phyloP scores from a whole-genome alignment of 2,113 vertebrate genomes.

The Gymnocephalus cernua region DNA sequence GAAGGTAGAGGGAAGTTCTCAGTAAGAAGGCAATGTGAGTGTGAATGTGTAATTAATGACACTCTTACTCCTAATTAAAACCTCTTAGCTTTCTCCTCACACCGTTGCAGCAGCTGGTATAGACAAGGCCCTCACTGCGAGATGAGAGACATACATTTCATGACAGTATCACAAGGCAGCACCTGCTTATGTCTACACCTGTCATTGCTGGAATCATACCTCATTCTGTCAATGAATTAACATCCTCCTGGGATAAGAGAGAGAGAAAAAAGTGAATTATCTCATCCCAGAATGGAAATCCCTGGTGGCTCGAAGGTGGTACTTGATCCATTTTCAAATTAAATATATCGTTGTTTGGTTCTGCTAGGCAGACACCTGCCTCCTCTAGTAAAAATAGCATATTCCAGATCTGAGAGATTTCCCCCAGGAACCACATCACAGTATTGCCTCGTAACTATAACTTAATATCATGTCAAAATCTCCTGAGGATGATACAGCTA shows the following conservation, averaged over 20 bases:
- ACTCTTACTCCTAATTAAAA: conserved; percentile 96
- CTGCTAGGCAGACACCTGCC: conserved; percentile 88
- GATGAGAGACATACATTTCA: conserved; percentile 91
- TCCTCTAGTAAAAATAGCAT: conserved; percentile 87
- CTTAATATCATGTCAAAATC: conserved; percentile 93
- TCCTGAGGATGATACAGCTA: conserved; percentile 89
- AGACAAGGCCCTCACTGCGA: conserved; percentile 82
- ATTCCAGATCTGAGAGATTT: conserved; percentile 89
- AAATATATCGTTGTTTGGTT: conserved; percentile 92
- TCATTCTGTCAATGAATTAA: conserved; percentile 95
- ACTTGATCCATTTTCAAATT: conserved; percentile 89
- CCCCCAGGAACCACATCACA: conserved; percentile 88
- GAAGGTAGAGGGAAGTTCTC: conserved; percentile 72
- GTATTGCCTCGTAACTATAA: conserved; percentile 92
- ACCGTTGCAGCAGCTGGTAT: conserved; percentile 92
- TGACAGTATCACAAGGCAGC: conserved; percentile 88
- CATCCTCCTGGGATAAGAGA: conserved; percentile 85
- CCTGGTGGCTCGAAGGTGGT: conserved; percentile 83
- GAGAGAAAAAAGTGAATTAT: conserved; percentile 59
- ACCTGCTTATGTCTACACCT: conserved; percentile 92
- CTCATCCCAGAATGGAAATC: conserved; percentile 83
- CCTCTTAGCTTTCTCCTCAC: conserved; percentile 93
- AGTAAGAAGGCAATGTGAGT: conserved; percentile 79
- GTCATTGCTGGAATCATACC: conserved; percentile 87
- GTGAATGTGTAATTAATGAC: conserved; percentile 90